Evolutionary conservation across 2,113 vertebrate genomes (phyloP).

Genomic region (Pycnonotus jocosus): DNA sequence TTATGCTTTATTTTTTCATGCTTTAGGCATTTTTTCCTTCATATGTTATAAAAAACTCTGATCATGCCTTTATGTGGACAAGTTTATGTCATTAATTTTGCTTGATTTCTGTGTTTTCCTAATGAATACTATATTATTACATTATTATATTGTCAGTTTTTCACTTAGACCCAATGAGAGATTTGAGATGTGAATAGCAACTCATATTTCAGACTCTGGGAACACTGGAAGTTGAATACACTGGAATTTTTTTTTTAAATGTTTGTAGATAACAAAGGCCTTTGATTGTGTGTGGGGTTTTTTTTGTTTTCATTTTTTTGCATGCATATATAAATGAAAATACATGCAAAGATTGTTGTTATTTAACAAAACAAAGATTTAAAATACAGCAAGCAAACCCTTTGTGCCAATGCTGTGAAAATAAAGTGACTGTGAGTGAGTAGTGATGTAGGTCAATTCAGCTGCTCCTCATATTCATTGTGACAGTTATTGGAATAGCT

Average conservation of each 20-base stretch:
- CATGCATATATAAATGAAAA: not conserved
- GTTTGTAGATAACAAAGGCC: not conserved
- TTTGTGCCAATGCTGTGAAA: not conserved
- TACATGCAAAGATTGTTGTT: not conserved
- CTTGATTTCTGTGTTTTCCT: not conserved
- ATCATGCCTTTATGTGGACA: not conserved
- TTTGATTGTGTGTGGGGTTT: not conserved
- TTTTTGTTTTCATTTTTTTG: not conserved
- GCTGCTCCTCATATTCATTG: not conserved
- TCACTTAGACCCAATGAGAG: not conserved
- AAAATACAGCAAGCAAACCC: not conserved
- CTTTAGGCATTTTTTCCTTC: not conserved
- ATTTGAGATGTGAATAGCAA: not conserved
- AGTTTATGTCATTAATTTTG: not conserved
- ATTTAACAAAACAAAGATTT: not conserved
- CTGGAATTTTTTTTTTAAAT: not conserved
- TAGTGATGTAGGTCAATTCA: constrained; percentile 18
- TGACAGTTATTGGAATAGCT: constrained; percentile 43
- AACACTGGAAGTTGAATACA: not conserved
- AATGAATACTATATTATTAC: not conserved
- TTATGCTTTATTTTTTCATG: not conserved
- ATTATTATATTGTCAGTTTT: not conserved
- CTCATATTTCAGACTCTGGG: not conserved
- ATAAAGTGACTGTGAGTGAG: not conserved
- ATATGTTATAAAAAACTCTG: not conserved